phyloP scores from a whole-genome alignment of 2,888 invertebrate genomes.

The Catocala sponsa region DNA sequence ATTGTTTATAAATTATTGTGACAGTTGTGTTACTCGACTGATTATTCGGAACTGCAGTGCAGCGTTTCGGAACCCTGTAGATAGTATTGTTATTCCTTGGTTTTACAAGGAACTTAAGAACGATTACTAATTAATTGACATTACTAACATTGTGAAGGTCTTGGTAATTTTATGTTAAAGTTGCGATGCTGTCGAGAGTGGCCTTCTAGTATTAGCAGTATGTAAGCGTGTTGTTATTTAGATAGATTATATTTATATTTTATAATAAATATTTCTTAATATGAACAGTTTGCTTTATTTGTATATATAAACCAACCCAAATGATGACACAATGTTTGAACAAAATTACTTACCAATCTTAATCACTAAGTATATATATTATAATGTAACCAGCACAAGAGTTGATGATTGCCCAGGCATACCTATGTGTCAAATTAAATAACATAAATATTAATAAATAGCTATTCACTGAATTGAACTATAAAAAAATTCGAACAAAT shows the following conservation, averaged over 20 bases:
- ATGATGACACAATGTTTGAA: too few species aligned
- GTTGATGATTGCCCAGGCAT: neutral
- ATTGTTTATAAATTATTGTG: slow-evolving; percentile 80
- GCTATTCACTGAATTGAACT: too few species aligned
- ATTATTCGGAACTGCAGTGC: slow-evolving; percentile 79
- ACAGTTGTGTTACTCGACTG: slow-evolving; percentile 85
- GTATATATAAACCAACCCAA: neutral
- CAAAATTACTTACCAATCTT: too few species aligned
- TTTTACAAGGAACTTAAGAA: slow-evolving; percentile 84
- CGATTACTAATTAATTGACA: slow-evolving; percentile 59
- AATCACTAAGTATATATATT: too few species aligned
- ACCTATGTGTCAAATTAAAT: neutral
- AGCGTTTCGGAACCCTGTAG: slow-evolving; percentile 78
- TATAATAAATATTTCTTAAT: slow-evolving; percentile 72
- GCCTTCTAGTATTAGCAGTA: slow-evolving; percentile 83
- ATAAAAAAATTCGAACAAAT: too few species aligned
- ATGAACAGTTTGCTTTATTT: slow-evolving; percentile 50
- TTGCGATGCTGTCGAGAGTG: slow-evolving; percentile 77
- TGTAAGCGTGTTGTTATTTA: slow-evolving; percentile 76
- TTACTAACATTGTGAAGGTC: slow-evolving; percentile 69
- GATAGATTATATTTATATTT: slow-evolving; percentile 69
- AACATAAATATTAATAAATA: too few species aligned
- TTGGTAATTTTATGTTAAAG: slow-evolving; percentile 71
- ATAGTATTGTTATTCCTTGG: slow-evolving; percentile 85
- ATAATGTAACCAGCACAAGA: too few species aligned